Conservation (phyloP, 2,797 vertebrate species). For the Urosaurus nigricauda region DNA sequence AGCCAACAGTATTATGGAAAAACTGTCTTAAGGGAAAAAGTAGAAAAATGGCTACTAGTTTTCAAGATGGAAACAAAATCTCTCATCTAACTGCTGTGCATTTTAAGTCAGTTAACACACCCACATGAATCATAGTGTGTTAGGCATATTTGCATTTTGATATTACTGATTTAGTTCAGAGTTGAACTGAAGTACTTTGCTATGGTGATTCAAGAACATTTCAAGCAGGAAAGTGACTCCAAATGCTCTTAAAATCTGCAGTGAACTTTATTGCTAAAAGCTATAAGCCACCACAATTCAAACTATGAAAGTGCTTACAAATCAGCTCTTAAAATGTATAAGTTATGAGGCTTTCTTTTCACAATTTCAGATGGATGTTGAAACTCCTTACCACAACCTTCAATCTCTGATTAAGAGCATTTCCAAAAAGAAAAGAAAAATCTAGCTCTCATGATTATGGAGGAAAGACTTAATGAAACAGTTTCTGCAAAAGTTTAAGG, state of each 20-base stretch:
- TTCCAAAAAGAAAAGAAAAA: neutral
- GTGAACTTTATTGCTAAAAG: no score
- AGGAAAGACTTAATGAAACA: neutral
- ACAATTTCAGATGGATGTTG: neutral
- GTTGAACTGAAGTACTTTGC: neutral
- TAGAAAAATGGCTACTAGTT: neutral
- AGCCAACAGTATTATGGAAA: neutral
- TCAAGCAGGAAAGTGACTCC: neutral
- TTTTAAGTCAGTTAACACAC: neutral
- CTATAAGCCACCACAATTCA: no score
- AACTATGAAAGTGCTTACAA: no score
- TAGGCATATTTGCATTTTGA: conserved; percentile 19
- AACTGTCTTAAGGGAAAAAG: neutral
- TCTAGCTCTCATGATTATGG: neutral
- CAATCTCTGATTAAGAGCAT: neutral
- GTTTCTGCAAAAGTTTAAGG: neutral
- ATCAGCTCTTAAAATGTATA: neutral
- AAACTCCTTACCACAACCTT: neutral
- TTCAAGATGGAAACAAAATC: neutral
- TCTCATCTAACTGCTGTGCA: neutral
- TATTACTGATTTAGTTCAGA: conserved; percentile 17
- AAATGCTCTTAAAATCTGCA: neutral
- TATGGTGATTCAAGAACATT: neutral
- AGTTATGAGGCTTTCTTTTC: neutral
- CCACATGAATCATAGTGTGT: neutral